These are phyloP conservation scores for Zapus hudsonius DNA, from an alignment of 2,113 vertebrate species.

Conservation along the genomic window DNA sequence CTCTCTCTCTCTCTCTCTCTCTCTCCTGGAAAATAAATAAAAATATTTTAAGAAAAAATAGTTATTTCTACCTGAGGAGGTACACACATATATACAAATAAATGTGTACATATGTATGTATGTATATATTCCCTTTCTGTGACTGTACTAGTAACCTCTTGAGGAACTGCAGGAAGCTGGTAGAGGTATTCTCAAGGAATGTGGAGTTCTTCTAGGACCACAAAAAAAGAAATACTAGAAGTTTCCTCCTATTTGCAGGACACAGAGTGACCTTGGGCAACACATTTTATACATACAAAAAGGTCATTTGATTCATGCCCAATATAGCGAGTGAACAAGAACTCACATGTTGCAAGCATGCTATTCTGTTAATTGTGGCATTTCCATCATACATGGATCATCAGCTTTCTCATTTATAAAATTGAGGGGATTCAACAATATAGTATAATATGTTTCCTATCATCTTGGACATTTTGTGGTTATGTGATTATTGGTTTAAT, in stretches of 20 bases:
- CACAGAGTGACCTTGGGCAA: not conserved
- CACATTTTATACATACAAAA: conserved; percentile 13
- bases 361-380: conserved; percentile 8
- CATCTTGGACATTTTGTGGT: conserved; percentile 12
- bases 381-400: conserved; percentile 43
- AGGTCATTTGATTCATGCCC: not conserved
- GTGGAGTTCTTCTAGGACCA: not conserved
- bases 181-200: not conserved
- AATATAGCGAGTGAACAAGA: not conserved
- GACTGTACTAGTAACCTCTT: not conserved
- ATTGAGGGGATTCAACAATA: conserved; percentile 47
- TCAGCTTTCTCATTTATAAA: conserved; percentile 49
- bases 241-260: conserved; percentile 4
- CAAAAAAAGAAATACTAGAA: not conserved
- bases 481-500: conserved; percentile 37
- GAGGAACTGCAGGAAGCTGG: not conserved
- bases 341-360: conserved; percentile 25
- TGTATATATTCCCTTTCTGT: not conserved
- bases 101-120: not conserved
- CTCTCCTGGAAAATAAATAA: too few relatives aligned
- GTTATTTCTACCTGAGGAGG: not conserved
- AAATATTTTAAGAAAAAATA: not conserved
- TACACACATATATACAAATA: not conserved
- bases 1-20: too few relatives aligned
- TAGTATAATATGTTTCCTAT: conserved; percentile 34